A percentile compares a stretch with the other conserved stretches of the same genome.
These are phyloP conservation scores for Mormyrops boulengeri DNA, from an alignment of 2,797 vertebrate genomes.

Conservation along the genomic window DNA sequence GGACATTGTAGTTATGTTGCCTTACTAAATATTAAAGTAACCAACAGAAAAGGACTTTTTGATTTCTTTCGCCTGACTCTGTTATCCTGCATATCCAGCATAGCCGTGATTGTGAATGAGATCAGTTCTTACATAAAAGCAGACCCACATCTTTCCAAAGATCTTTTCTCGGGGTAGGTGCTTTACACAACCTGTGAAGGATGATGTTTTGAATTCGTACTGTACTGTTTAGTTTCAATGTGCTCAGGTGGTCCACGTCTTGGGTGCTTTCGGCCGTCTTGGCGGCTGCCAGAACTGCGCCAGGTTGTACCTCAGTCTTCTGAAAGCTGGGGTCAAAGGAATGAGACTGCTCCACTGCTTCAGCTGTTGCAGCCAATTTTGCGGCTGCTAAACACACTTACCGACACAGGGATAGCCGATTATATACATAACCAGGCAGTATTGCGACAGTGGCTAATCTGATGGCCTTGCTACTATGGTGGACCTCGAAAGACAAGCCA, in stretches of 20 bases:
- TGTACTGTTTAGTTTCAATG: constrained; percentile 21
- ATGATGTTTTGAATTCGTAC: neutral
- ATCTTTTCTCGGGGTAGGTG: constrained; percentile 27
- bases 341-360: constrained; percentile 40
- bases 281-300: constrained; percentile 8
- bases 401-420: constrained; percentile 46
- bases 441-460: constrained; percentile 53
- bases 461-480: constrained; percentile 24
- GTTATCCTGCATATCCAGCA: neutral
- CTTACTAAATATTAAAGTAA: constrained; percentile 8
- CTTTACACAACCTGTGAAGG: constrained; percentile 21
- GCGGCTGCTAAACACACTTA: constrained; percentile 55
- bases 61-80: constrained; percentile 24
- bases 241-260: neutral
- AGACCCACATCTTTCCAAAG: constrained; percentile 19
- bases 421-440: constrained; percentile 58
- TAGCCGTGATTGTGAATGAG: neutral
- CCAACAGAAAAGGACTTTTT: constrained; percentile 19
- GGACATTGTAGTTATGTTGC: neutral
- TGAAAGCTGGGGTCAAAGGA: constrained; percentile 38
- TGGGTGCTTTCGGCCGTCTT: neutral
- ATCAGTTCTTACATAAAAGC: neutral
- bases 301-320: constrained; percentile 22
- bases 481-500: neutral
- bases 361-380: constrained; percentile 29